A percentile compares a stretch with the other conserved stretches of the same genome.
These are phyloP conservation scores for Eristalis tenax DNA, from an alignment of 2,888 invertebrate genomes.

Conservation along the genomic window DNA sequence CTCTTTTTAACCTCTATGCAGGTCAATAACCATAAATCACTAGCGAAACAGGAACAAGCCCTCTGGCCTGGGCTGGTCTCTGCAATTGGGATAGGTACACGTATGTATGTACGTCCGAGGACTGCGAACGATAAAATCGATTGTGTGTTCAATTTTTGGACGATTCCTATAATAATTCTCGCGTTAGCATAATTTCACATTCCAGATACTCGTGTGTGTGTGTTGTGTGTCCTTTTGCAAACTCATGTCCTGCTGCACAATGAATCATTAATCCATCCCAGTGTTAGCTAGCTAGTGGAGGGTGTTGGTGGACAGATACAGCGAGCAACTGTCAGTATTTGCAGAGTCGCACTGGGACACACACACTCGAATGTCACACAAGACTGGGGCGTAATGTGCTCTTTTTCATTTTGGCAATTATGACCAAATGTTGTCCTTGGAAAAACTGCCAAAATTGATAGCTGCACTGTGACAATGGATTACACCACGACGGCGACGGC, in stretches of 20 bases:
- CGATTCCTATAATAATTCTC: constrained; percentile 61
- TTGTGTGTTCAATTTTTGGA: constrained; percentile 63
- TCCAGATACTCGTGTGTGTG: constrained; percentile 7
- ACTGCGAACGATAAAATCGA: constrained; percentile 53
- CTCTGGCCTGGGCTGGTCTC: not conserved
- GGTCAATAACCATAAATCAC: constrained; percentile 71
- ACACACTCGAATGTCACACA: not conserved
- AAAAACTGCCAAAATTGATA: constrained; percentile 72
- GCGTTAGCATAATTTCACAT: constrained; percentile 55
- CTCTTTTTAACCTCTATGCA: constrained; percentile 64
- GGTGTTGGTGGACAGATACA: not conserved
- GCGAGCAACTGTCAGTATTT: not conserved
- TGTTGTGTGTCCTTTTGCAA: constrained; percentile 59
- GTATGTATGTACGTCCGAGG: constrained; percentile 19
- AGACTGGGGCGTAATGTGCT: constrained; percentile 23
- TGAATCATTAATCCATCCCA: constrained; percentile 60
- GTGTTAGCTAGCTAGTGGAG: not conserved
- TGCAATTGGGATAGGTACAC: not conserved
- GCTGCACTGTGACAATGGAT: constrained; percentile 70
- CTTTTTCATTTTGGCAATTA: constrained; percentile 70
- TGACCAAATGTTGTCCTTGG: constrained; percentile 71
- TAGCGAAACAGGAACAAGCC: not conserved
- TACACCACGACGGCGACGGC: constrained; percentile 26
- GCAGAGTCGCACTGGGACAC: not conserved
- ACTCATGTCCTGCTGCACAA: constrained; percentile 59